These are phyloP conservation scores for Pomatorhinus ruficollis DNA, from an alignment of 2,113 vertebrate species.

Conservation along the genomic window DNA sequence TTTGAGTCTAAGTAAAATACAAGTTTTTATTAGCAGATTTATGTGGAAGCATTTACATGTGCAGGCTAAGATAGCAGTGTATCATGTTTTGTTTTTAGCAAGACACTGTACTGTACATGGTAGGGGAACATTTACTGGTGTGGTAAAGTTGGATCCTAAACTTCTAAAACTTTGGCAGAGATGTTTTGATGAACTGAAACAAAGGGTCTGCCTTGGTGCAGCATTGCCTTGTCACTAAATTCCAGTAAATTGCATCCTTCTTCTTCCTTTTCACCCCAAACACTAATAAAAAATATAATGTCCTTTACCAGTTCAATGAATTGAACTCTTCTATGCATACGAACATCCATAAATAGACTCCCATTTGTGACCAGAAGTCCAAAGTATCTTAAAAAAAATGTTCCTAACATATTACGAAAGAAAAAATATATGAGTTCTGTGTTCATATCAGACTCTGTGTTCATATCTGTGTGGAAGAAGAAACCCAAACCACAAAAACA, in stretches of 20 bases:
- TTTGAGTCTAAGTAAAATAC: not conserved
- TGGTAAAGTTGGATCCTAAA: not conserved
- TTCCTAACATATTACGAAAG: not conserved
- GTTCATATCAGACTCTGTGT: not conserved
- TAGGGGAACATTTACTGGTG: not conserved
- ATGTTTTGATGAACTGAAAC: not conserved
- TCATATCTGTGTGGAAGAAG: not conserved
- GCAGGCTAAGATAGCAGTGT: not conserved
- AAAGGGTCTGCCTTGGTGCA: not conserved
- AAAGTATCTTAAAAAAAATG: not conserved
- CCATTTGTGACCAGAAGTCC: not conserved
- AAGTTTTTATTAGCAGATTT: not conserved
- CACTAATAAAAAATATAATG: not conserved
- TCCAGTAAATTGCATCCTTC: not conserved
- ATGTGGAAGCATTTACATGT: not conserved
- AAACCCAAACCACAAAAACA: not conserved
- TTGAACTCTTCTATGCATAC: not conserved
- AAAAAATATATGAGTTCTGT: not conserved
- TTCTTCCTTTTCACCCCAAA: not conserved
- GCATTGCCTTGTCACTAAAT: not conserved
- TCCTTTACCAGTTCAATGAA: not conserved
- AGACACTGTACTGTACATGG: accelerated
- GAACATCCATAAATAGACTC: not conserved
- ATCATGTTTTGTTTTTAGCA: not conserved
- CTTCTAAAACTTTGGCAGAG: not conserved